Conservation (phyloP, 2,113 vertebrate species). For the Machaerirhynchus nigripectus region DNA sequence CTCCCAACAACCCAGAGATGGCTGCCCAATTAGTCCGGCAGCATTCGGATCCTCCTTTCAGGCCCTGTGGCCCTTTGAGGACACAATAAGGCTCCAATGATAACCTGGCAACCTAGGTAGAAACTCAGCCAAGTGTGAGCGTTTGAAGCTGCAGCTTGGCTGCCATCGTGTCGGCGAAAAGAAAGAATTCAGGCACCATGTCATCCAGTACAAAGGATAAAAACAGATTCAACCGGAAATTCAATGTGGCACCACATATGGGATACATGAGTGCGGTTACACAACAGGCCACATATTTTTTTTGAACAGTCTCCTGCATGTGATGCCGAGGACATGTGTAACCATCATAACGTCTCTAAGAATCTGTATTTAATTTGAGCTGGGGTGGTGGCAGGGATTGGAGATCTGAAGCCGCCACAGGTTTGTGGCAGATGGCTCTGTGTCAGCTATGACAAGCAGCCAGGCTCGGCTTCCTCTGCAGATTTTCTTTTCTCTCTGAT, state of each 20-base stretch:
- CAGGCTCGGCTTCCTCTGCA: slow-evolving; percentile 91
- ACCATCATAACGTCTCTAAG: slow-evolving; percentile 85
- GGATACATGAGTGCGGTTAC: slow-evolving; percentile 91
- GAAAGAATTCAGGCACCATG: slow-evolving; percentile 84
- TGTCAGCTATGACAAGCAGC: slow-evolving; percentile 96
- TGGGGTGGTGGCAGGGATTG: slow-evolving; percentile 81
- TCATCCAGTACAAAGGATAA: slow-evolving; percentile 87
- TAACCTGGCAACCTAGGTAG: slow-evolving; percentile 93
- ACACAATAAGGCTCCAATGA: slow-evolving; percentile 78
- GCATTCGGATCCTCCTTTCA: slow-evolving; percentile 74
- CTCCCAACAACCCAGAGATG: slow-evolving; percentile 74
- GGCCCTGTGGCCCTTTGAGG: slow-evolving; percentile 83
- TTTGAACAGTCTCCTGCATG: slow-evolving; percentile 85
- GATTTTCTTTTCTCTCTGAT: slow-evolving; percentile 88
- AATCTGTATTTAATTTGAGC: slow-evolving; percentile 92
- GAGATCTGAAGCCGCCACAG: slow-evolving; percentile 90
- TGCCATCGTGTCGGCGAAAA: slow-evolving; percentile 84
- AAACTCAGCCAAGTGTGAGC: slow-evolving; percentile 82
- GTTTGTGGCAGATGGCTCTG: slow-evolving; percentile 98
- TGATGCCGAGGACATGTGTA: slow-evolving; percentile 93
- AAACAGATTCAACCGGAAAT: slow-evolving; percentile 91
- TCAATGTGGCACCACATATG: slow-evolving; percentile 96
- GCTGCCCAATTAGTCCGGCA: slow-evolving; percentile 78
- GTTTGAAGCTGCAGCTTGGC: slow-evolving; percentile 87
- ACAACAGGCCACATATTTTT: slow-evolving; percentile 87